Conservation (phyloP, 2,888 invertebrate genomes). For the Lasioglossum pauxillum region DNA sequence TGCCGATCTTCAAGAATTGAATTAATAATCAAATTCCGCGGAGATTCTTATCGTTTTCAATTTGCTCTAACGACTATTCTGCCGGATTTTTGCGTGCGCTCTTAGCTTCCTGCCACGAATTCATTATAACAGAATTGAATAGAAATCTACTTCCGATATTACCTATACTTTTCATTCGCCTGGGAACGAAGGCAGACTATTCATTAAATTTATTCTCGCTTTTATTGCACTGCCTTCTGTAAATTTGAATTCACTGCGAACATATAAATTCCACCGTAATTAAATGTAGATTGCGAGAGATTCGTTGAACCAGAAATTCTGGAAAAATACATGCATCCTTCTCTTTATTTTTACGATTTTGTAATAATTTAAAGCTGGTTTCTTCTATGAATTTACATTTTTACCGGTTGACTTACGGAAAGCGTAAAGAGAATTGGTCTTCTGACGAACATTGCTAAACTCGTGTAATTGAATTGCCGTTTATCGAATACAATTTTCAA, state of each 20-base stretch:
- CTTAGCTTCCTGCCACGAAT: neutral
- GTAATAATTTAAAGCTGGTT: neutral
- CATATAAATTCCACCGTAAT: neutral
- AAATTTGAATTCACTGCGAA: neutral
- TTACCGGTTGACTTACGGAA: neutral
- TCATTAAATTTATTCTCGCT: neutral
- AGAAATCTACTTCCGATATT: neutral
- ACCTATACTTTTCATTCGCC: neutral
- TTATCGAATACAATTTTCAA: neutral
- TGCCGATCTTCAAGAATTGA: neutral
- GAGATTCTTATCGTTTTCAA: neutral
- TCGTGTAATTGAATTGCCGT: neutral
- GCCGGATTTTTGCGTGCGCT: neutral
- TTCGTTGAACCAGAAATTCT: neutral
- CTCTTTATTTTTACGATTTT: neutral
- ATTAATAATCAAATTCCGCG: neutral
- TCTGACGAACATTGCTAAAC: neutral
- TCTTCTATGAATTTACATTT: neutral
- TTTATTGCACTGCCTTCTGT: neutral
- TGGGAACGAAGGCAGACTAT: neutral
- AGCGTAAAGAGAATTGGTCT: too few relatives aligned
- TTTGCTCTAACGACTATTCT: neutral
- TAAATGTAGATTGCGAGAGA: neutral
- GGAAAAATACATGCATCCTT: neutral
- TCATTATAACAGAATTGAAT: neutral